Evolutionary conservation across 2,797 vertebrate genomes (phyloP), one percentile per base, ranked within the genome.

Genomic region (Crenichthys baileyi): DNA sequence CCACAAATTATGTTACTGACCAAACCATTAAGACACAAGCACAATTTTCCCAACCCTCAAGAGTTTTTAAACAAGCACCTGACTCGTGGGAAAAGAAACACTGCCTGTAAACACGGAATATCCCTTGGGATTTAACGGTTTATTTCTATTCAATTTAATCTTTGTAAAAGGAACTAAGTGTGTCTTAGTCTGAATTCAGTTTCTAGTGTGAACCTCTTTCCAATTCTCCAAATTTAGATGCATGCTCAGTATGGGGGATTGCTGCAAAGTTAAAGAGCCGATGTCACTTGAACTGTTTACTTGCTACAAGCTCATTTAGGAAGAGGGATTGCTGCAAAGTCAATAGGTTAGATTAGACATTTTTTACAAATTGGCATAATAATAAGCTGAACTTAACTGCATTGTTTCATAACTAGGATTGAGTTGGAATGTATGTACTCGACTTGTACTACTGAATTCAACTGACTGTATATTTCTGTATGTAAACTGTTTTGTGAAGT

Each of bases 91-190:
- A 79, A 53, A 61, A 75, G 76, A 73, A 31, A 46, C 31, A 24
- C 18, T 75, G 72, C 46, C 26, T 76, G 78, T 79, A 85, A 85
- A 81, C 77, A 73, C 56, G 24, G 31, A 36, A 1, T 24, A 29
- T 88, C 79, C 78, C 79, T 20, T 7, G 76, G 79, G 83, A 86
- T 22, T 12, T 31, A 70, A 58, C 53, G 51, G 13, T 67, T 67
- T 79, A 70, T 83, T 84, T 56, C 73, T 79, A 61, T 79, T 87
- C 20, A 72, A 73, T 88, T 81, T 0, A 65, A 3, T 75, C 70
- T 74, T 74, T 81, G 71, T 72, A 3, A 78, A 84, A 80, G 63
- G 26, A 85, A 77, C 63, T 20, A 8, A 9, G 1, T 29, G 22
- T 67, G 58, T 70, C 51, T 44, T 29, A 5, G 31, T 76, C n/a